These are phyloP conservation scores for Cyrtonyx montezumae DNA, from an alignment of 2,113 vertebrate genomes.

Conservation along the genomic window DNA sequence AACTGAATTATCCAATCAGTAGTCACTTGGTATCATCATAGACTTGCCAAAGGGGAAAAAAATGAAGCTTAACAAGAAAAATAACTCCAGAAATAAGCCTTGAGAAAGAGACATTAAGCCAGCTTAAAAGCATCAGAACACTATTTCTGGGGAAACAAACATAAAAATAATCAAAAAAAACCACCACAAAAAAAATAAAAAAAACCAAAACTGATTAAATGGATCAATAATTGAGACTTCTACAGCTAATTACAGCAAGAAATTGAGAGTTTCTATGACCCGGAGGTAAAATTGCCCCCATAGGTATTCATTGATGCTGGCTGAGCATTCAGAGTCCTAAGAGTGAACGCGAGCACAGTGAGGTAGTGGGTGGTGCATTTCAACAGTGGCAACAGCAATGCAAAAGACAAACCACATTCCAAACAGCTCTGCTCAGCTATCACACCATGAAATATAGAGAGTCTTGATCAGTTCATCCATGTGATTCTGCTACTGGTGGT, in stretches of 20 bases:
- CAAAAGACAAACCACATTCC: neutral
- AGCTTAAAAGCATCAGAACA: neutral
- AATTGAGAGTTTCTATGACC: neutral
- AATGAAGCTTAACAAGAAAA: neutral
- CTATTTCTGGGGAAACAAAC: neutral
- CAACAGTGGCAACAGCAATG: neutral
- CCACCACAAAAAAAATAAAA: too few relatives aligned
- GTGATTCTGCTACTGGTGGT: neutral
- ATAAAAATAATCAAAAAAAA: neutral
- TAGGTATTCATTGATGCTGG: too few relatives aligned
- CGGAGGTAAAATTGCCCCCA: too few relatives aligned
- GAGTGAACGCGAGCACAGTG: too few relatives aligned
- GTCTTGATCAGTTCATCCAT: neutral
- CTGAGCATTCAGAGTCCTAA: too few relatives aligned
- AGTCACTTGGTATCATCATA: neutral
- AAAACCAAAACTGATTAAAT: neutral
- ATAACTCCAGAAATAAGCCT: neutral
- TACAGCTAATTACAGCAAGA: neutral
- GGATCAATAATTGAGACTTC: neutral
- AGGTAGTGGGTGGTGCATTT: neutral
- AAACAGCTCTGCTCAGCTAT: neutral
- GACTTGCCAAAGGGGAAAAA: neutral
- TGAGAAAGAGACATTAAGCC: neutral
- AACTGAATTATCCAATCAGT: neutral
- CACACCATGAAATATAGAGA: neutral